Conservation (phyloP, 30 jellyfish, hydroid and myxozoan species). For the Turritopsis rubra region DNA sequence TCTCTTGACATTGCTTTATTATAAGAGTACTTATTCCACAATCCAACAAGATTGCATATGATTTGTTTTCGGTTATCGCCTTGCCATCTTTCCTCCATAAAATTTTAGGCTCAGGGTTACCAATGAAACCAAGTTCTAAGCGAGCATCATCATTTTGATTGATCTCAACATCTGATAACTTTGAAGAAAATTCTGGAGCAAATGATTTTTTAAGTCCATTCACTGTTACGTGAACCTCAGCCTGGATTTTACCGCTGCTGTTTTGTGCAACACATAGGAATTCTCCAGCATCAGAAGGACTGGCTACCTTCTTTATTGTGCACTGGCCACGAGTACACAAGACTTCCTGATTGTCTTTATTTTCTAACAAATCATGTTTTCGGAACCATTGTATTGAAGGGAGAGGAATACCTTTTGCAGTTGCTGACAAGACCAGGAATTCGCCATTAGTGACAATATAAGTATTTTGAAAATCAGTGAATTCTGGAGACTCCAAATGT, state of each 20-base stretch:
- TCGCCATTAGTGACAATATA: constrained; percentile 32
- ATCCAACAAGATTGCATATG: constrained; percentile 27
- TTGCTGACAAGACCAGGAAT: constrained; percentile 30
- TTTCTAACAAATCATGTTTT: constrained; percentile 26
- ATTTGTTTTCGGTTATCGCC: constrained; percentile 25
- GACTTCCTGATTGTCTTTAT: background rate
- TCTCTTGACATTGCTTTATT: constrained; percentile 33
- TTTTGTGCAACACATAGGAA: constrained; percentile 42
- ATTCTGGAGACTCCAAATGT: constrained; percentile 22
- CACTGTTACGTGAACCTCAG: constrained; percentile 44
- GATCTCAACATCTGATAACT: constrained; percentile 41
- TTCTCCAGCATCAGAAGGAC: constrained; percentile 54
- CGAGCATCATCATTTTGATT: constrained; percentile 37
- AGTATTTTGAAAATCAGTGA: background rate
- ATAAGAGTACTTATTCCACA: constrained; percentile 37
- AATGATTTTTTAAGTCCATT: constrained; percentile 40
- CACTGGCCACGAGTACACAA: background rate
- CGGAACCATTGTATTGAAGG: constrained; percentile 66
- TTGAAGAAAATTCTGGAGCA: constrained; percentile 54
- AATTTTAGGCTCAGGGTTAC: constrained; percentile 64
- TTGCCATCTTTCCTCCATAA: constrained; percentile 56
- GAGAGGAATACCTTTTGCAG: constrained; percentile 56
- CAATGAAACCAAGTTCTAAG: constrained; percentile 36
- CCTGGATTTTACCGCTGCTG: constrained; percentile 39
- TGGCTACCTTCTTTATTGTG: constrained; percentile 18